Base-by-base conservation (phyloP, 2,888 invertebrate species). In the Nineta flava region DNA sequence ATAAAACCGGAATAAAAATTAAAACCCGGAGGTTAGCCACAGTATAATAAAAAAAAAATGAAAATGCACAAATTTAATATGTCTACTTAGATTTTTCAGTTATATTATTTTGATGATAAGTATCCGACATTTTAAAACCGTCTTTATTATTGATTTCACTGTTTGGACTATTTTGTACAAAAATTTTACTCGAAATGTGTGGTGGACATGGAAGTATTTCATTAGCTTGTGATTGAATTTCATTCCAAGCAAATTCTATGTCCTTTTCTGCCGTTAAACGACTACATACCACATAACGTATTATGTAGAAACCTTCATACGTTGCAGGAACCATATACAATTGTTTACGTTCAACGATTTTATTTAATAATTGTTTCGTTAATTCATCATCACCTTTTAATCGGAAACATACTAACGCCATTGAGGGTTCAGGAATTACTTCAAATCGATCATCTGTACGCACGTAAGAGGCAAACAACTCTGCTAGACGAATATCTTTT, bases 391-490 rank as follows among this genome's bases (percentile, higher is more conserved):
- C 76, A 1, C 78, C 84, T 69, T 81, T 86, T 32, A 93, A 66
- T 59, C 91, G 75, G 65, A 97, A 96, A 61, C 94, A 95, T 6
- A 95, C 88, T 17, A 96, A 70, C 0, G 88, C 91, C 72, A 94
- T 72, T 1, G 74, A 71, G 1, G 79, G 78, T 53, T 84, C 79
- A 1, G 76, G 76, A 47, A 82, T 75, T 6, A 94, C 67, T 61
- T 94, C 82, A 63, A 95, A 96, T 53, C 86, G 74, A 1, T 73
- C 66, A 63, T 95, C 92, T 1, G 68, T 64, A 48, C 66, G 63
- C 0, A 92, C 79, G 26, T 85, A 66, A 1, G 75, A 65, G 54
- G 86, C 85, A 61, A 97, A 93, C 57, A 82, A 70, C 56, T 81
- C 72, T 0, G 95, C 93, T 53, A 94, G 67, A 6, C 65, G 64